Evolutionary conservation across 2,888 invertebrate genomes (phyloP), one percentile per base, ranked within the genome.

Genomic region (Dione juno): DNA sequence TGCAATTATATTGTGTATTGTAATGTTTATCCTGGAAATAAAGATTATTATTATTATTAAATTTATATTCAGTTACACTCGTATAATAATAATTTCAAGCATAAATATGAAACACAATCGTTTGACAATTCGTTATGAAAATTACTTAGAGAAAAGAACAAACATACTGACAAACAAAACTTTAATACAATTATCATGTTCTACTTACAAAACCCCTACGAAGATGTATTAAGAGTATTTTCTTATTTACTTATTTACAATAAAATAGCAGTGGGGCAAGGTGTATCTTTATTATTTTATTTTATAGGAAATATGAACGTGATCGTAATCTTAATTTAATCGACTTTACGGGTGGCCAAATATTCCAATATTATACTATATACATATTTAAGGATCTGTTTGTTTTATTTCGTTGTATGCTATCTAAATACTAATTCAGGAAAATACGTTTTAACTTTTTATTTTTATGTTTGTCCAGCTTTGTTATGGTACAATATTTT

Each of bases 221-320:
- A n/a, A n/a, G n/a, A n/a, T n/a, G n/a, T n/a, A n/a, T n/a, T n/a
- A n/a, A n/a, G n/a, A n/a, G n/a, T n/a, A 40, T 16, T 57, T 1
- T 0, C 10, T 10, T 40, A 2, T 40, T 40, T 57, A 57, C 37
- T 16, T 57, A 16, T 40, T 57, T 57, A 57, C 37, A 16, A 16
- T 16, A 54, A 57, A 57, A 57, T 16, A 16, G 16, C 57, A 57
- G 37, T 16, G 10, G 16, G 7, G 7, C 40, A 16, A 57, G 57
- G 37, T 40, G 57, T 57, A n/a, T 57, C 57, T 57, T 57, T 57
- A 57, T 57, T 57, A 57, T 57, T 57, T 57, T 57, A 57, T 57
- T 57, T 57, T 57, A 57, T 57, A 57, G 45, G 45, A 43, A 43
- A 45, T 61, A 61, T 61, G 21, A 45, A 52, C 64, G 64, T 64